Evolutionary conservation across 1,140 invertebrate genomes (phyloP).

Genomic region (Drosophila miranda): DNA sequence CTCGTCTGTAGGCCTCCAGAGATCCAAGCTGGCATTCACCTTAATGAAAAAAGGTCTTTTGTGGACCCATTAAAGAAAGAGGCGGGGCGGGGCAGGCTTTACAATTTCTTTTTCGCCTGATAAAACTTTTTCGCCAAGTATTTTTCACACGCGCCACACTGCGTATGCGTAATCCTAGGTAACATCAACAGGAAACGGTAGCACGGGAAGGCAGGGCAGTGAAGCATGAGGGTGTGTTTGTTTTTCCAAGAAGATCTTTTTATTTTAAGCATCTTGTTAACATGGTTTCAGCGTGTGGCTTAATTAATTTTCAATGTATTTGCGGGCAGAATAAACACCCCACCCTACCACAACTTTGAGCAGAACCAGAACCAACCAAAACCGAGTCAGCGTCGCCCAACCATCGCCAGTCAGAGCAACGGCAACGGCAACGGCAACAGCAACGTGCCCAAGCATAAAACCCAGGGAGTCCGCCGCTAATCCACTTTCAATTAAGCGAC

Average conservation of each 20-base stretch:
- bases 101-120: conserved; percentile 24
- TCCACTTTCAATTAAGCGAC: conserved; percentile 45
- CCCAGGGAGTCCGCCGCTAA: conserved; percentile 15
- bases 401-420: neutral
- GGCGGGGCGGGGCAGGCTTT: conserved; percentile 6
- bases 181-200: conserved; percentile 19
- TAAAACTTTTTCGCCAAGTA: conserved; percentile 65
- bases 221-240: conserved; percentile 27
- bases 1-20: conserved; percentile 2
- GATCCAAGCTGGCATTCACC: conserved; percentile 49
- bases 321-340: conserved; percentile 8
- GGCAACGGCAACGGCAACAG: neutral
- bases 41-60: conserved; percentile 69
- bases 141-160: conserved; percentile 70
- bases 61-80: conserved; percentile 38
- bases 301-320: conserved; percentile 78
- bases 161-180: conserved; percentile 69
- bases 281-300: conserved; percentile 67
- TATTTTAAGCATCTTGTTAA: conserved; percentile 73
- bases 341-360: too few relatives aligned
- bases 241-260: conserved; percentile 50
- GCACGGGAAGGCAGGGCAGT: neutral
- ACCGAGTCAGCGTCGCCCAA: too few relatives aligned
- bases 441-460: conserved; percentile 41
- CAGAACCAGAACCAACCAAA: neutral